Base-by-base conservation (phyloP, 2,888 invertebrate genomes). In the Leuctra nigra region DNA sequence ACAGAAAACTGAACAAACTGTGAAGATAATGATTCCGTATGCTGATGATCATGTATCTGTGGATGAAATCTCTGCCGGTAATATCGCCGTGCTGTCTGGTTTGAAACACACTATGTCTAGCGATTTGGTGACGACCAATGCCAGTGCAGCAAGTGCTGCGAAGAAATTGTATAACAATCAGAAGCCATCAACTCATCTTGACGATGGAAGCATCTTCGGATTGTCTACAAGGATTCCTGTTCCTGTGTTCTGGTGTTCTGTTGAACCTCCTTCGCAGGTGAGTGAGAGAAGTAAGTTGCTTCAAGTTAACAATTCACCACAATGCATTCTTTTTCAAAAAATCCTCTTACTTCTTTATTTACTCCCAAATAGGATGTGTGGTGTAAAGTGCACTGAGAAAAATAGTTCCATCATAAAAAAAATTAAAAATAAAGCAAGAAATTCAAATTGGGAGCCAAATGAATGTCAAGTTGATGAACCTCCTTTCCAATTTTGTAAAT, bases 181-280 rank as follows among this genome's bases (percentile, higher is more conserved):
- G 58, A 65, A 64, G 33, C 61, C 66, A 54, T 60, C 63, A 22
- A 64, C 59, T 48, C 57, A 65, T 2, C 67, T 69, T 36, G 66
- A 72, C 16, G 68, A 71, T 1, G 69, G 74, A 2, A 69, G 64
- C 36, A 61, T 74, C 36, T 73, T 77, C 55, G 70, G 72, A 6
- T 63, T 74, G 63, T 85, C 87, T 1, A 80, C 89, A 0, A 78
- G 79, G 44, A 74, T 94, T 58, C 96, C 96, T 0, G 90, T 93
- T 67, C 95, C 99, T 0, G 99, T 99, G 1, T 98, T 96, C 74
- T 90, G 96, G 68, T 97, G 98, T 70, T 89, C 93, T 1, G 86
- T 99, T 61, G 98, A 99, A 74, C 89, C 97, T 0, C 88, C 92
- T 0, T 90, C 90, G 64, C 68, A 72, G 59, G 70, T 70, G 60